A percentile compares a stretch with the other conserved stretches of the same genome.
These are phyloP conservation scores for Dermochelys coriacea DNA, from an alignment of 2,797 vertebrate genomes.

Conservation along the genomic window DNA sequence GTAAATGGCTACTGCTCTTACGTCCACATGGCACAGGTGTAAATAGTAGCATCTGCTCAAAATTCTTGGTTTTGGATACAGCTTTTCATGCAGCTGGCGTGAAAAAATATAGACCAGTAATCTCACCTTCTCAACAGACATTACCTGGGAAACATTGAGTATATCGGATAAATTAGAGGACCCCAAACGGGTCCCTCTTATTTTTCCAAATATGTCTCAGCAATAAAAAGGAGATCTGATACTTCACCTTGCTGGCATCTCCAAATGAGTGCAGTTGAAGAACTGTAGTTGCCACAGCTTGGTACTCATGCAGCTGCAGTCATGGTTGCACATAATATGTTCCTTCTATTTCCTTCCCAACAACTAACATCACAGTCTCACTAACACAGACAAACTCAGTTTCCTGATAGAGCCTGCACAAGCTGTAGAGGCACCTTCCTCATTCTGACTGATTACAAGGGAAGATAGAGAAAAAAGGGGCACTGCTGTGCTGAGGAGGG, in stretches of 20 bases:
- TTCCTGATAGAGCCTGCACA: neutral
- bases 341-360: neutral
- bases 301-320: neutral
- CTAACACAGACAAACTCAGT: neutral
- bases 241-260: neutral
- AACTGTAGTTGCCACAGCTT: neutral
- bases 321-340: neutral
- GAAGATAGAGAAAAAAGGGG: neutral
- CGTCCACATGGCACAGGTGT: no score
- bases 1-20: no score
- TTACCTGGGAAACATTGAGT: neutral
- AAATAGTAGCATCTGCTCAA: neutral
- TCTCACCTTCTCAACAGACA: neutral
- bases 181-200: neutral
- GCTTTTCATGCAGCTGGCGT: neutral
- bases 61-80: neutral
- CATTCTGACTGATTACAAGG: neutral
- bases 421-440: neutral
- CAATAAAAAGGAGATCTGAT: neutral
- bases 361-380: neutral
- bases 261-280: neutral
- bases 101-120: neutral
- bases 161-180: neutral
- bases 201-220: neutral
- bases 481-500: neutral